These are phyloP conservation scores for Abrostola triplasia DNA, from an alignment of 2,888 invertebrate species.

Conservation along the genomic window DNA sequence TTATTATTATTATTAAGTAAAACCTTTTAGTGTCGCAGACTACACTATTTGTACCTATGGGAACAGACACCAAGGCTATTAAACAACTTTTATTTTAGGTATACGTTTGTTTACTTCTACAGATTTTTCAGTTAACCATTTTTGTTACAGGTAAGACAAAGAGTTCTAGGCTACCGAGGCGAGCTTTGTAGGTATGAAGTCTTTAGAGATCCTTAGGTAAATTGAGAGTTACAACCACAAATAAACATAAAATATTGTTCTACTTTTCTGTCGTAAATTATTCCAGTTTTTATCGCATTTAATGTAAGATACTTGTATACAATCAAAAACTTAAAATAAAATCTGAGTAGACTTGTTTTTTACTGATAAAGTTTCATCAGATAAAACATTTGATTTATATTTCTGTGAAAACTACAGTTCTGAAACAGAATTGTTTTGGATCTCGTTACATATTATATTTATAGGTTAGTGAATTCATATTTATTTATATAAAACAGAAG, in stretches of 20 bases:
- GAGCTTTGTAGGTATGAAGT: conserved; percentile 1
- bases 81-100: background rate
- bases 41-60: too few species aligned
- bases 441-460: conserved; percentile 11
- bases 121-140: too few species aligned
- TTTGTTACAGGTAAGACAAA: conserved; percentile 49
- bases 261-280: background rate
- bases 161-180: conserved; percentile 4
- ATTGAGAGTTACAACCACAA: background rate
- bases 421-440: conserved; percentile 10
- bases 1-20: too few species aligned
- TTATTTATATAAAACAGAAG: conserved; percentile 12
- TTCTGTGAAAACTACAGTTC: conserved; percentile 29
- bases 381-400: conserved; percentile 28
- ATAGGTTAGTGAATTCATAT: conserved; percentile 17
- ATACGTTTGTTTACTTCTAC: background rate
- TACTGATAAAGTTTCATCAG: conserved; percentile 28
- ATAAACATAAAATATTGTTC: background rate
- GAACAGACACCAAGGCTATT: too few species aligned
- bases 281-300: background rate
- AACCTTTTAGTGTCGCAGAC: too few species aligned
- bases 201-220: conserved; percentile 1
- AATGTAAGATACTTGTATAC: conserved; percentile 6
- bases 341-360: conserved; percentile 20
- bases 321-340: conserved; percentile 23